Evolutionary conservation across 2,888 invertebrate genomes (phyloP).

Genomic region (Meliscaeva auricollis): DNA sequence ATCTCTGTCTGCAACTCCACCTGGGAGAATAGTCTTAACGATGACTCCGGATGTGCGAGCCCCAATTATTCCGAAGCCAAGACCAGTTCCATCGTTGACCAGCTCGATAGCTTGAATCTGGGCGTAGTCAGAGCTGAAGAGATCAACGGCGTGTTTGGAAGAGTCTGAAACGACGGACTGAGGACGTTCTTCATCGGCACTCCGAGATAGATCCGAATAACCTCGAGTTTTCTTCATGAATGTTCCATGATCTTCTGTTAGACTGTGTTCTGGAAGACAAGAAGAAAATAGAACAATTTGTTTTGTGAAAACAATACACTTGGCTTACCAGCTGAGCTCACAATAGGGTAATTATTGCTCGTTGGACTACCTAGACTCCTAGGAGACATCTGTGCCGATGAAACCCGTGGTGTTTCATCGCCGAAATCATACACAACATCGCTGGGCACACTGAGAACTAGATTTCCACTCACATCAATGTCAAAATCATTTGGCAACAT

Average conservation of each 20-base stretch:
- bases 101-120: constrained; percentile 99
- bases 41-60: constrained; percentile 99
- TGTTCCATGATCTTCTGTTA: constrained; percentile 76
- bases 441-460: constrained; percentile 87
- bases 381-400: constrained; percentile 90
- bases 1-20: constrained; percentile 98
- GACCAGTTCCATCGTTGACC: constrained; percentile 98
- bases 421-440: constrained; percentile 86
- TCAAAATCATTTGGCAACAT: constrained; percentile 97
- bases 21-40: constrained; percentile 98
- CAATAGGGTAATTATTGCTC: constrained; percentile 65
- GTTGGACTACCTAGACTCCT: constrained; percentile 87
- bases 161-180: constrained; percentile 86
- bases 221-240: constrained; percentile 89
- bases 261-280: constrained; percentile 60
- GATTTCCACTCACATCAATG: constrained; percentile 92
- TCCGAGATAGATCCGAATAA: constrained; percentile 74
- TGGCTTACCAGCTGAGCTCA: constrained; percentile 73
- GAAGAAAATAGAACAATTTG: too few species aligned
- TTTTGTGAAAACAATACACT: not conserved
- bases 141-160: constrained; percentile 89
- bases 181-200: constrained; percentile 85
- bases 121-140: constrained; percentile 95
- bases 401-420: constrained; percentile 90
- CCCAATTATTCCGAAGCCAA: constrained; percentile 99